Base-by-base conservation (phyloP, 1,140 invertebrate genomes). In the Lordiphosa clarofinis region DNA sequence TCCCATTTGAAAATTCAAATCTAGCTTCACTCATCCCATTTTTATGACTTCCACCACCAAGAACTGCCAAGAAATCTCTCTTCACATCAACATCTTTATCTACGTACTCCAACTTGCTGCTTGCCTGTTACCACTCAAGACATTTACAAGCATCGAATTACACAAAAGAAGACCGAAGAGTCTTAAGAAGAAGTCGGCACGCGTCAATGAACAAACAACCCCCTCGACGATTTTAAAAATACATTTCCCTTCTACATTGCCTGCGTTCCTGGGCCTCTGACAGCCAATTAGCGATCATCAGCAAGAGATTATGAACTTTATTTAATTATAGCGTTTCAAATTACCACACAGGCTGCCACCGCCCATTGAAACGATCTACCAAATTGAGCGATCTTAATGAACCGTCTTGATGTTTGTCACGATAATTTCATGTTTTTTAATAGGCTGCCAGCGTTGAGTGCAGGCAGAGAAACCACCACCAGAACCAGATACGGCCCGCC, bases 351-450 rank as follows among this genome's bases (percentile, higher is more conserved):
- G n/a, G 31, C 37, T 36, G 38, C 40, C 50, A 55, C 50, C 42
- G 28, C 56, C 37, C 40, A 31, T n/a, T 48, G 39, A 24, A 21
- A 52, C 31, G 36, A 50, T 49, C 8, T 13, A 13, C 12, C 47
- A 31, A 70, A 40, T 63, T 71, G 68, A 73, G 58, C 42, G 60
- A 54, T 38, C 49, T 24, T 24, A 24, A 24, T 24, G 21, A 24
- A 24, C 21, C 21, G 21, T 24, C 21, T 46, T 58, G 72, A 69
- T 82, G 56, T 68, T 81, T 66, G 78, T 82, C 78, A 84, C 72
- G 78, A 82, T 84, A 84, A 84, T 84, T 84, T 75, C 60, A 76
- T 73, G 76, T 75, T 76, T 84, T 76, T 35, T 19, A 69, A 49
- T 68, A 84, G 78, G 76, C 57, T 28, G 40, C 21, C 21, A 24